Conservation (phyloP, 2,113 vertebrate species). For the Platichthys flesus region DNA sequence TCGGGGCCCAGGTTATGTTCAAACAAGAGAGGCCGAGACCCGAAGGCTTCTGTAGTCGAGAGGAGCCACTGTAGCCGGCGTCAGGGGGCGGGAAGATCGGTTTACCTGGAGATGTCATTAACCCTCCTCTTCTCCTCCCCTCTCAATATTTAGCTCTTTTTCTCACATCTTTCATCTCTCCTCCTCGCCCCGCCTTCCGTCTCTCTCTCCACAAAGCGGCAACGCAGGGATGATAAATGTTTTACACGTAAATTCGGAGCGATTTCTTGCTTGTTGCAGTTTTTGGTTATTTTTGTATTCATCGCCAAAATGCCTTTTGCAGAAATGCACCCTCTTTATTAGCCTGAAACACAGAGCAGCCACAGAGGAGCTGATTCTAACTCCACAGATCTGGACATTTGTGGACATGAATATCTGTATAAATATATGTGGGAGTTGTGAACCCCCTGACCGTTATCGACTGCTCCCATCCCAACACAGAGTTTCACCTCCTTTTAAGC, state of each 20-base stretch:
- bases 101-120: conserved; percentile 20
- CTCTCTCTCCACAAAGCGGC: background rate
- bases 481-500: too few relatives aligned
- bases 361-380: too few relatives aligned
- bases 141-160: conserved; percentile 16
- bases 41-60: conserved; percentile 50
- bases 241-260: conserved; percentile 45
- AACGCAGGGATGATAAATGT: conserved; percentile 55
- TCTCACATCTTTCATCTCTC: conserved; percentile 16
- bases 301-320: background rate
- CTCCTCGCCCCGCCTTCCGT: background rate
- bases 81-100: conserved; percentile 39
- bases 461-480: too few relatives aligned
- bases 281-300: conserved; percentile 31
- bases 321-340: background rate
- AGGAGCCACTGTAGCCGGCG: conserved; percentile 31
- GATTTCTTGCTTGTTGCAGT: conserved; percentile 33
- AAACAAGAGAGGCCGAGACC: conserved; percentile 43
- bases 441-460: too few relatives aligned
- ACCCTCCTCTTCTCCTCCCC: background rate
- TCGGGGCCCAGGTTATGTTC: conserved; percentile 34
- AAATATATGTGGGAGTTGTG: too few relatives aligned
- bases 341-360: too few relatives aligned
- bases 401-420: too few relatives aligned
- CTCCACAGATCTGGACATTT: too few relatives aligned